Evolutionary conservation across 2,113 vertebrate genomes (phyloP).

Genomic region (Monarcha castaneiventris): DNA sequence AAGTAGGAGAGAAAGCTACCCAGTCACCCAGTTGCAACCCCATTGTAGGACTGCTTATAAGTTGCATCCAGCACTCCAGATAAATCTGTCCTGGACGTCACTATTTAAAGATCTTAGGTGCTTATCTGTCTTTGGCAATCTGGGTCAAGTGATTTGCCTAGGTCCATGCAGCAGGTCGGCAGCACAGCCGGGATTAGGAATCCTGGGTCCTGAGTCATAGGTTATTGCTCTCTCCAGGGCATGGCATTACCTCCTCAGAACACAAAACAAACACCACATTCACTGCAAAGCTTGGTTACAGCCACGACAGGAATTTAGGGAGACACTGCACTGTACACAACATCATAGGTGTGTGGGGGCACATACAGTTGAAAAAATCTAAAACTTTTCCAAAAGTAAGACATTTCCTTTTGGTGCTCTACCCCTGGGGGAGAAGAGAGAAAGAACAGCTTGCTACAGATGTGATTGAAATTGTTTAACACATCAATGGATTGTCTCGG

Average conservation of each 20-base stretch:
- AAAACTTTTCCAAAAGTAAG: neutral
- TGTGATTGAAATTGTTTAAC: neutral
- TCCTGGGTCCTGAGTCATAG: neutral
- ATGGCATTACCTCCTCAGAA: neutral
- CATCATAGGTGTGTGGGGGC: neutral
- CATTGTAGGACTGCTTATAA: neutral
- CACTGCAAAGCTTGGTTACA: neutral
- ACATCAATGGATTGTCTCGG: neutral
- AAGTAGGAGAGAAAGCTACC: neutral
- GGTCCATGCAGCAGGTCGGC: neutral
- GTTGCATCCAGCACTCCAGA: neutral
- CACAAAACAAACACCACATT: neutral
- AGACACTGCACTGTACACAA: neutral
- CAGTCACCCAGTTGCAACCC: neutral
- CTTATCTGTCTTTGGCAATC: constrained; percentile 45
- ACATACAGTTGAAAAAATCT: neutral
- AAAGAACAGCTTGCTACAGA: neutral
- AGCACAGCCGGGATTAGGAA: neutral
- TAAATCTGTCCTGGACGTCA: constrained; percentile 34
- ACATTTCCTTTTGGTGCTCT: neutral
- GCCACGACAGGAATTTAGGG: neutral
- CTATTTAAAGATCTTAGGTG: constrained; percentile 54
- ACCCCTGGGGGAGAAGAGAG: neutral
- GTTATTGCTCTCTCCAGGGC: neutral
- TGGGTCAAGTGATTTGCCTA: constrained; percentile 50